Conservation (phyloP, 1,140 invertebrate genomes). For the Drosophila sp. region DNA sequence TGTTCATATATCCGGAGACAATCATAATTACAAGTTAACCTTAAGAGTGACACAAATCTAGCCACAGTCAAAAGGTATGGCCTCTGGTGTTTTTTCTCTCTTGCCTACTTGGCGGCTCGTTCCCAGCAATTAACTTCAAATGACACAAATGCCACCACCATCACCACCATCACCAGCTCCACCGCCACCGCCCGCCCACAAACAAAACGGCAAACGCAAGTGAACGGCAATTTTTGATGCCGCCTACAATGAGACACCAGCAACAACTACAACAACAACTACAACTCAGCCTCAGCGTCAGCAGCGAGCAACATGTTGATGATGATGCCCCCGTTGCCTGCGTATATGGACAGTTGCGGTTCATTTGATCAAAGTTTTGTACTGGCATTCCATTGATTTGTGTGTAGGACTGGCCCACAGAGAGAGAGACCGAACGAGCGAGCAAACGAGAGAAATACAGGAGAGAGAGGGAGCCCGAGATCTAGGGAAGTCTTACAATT, state of each 20-base stretch:
- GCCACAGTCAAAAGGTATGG: constrained; percentile 45
- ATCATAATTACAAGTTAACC: constrained; percentile 80
- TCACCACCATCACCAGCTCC: constrained; percentile 24
- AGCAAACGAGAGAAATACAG: constrained; percentile 15
- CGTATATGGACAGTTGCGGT: constrained; percentile 63
- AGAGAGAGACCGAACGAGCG: constrained; percentile 13
- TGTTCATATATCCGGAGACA: constrained; percentile 32
- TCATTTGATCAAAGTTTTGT: constrained; percentile 70
- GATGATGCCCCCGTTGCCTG: constrained; percentile 32
- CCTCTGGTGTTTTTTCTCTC: constrained; percentile 27
- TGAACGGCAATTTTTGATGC: constrained; percentile 78
- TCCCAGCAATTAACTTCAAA: constrained; percentile 81
- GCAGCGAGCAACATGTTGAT: constrained; percentile 18
- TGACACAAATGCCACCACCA: constrained; percentile 77
- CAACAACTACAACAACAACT: neutral
- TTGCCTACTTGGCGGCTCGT: constrained; percentile 57
- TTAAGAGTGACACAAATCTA: constrained; percentile 81
- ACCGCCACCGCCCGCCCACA: constrained; percentile 59
- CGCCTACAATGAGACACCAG: constrained; percentile 65
- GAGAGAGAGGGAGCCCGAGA: neutral
- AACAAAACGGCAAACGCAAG: constrained; percentile 66
- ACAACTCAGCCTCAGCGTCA: neutral
- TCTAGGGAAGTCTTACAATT: constrained; percentile 57
- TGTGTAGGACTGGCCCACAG: constrained; percentile 57
- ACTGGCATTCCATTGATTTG: constrained; percentile 68